phyloP scores from a whole-genome alignment of 2,113 vertebrate species.

The Odontesthes bonariensis region DNA sequence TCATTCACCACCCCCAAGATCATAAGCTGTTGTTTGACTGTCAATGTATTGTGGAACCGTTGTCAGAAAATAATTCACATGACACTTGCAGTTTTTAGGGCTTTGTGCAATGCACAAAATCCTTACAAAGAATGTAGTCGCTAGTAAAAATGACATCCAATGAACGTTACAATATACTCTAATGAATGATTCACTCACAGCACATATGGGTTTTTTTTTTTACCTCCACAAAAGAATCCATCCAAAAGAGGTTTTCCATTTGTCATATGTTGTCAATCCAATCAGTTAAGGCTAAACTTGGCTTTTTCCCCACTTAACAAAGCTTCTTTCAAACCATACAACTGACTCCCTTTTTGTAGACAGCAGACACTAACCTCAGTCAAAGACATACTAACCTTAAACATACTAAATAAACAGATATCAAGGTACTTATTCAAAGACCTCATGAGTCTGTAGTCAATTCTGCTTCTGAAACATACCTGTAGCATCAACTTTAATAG shows the following conservation, averaged over 20 bases:
- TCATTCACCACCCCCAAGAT: not conserved
- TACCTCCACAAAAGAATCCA: slow-evolving; percentile 12
- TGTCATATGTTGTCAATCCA: slow-evolving; percentile 21
- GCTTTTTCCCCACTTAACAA: not conserved
- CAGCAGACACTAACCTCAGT: not conserved
- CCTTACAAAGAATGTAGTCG: not conserved
- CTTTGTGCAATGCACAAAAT: not conserved
- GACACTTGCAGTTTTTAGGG: not conserved
- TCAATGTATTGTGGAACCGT: not conserved
- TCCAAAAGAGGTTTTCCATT: slow-evolving; percentile 7
- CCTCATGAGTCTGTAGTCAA: not conserved
- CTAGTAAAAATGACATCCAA: not conserved
- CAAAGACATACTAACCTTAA: not conserved
- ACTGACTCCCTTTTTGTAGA: not conserved
- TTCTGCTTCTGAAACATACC: not conserved
- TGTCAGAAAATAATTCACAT: not conserved
- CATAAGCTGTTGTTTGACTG: not conserved
- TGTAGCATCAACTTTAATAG: not conserved
- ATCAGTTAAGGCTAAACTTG: slow-evolving; percentile 7
- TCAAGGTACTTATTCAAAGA: not conserved
- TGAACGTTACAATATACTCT: not conserved
- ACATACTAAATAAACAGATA: not conserved
- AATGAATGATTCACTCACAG: not conserved
- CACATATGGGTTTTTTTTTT: not conserved
- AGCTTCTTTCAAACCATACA: not conserved